A percentile compares a stretch with the other conserved stretches of the same genome.
Evolutionary conservation across 2,113 vertebrate species (phyloP).

Genomic region (Sapajus apella): DNA sequence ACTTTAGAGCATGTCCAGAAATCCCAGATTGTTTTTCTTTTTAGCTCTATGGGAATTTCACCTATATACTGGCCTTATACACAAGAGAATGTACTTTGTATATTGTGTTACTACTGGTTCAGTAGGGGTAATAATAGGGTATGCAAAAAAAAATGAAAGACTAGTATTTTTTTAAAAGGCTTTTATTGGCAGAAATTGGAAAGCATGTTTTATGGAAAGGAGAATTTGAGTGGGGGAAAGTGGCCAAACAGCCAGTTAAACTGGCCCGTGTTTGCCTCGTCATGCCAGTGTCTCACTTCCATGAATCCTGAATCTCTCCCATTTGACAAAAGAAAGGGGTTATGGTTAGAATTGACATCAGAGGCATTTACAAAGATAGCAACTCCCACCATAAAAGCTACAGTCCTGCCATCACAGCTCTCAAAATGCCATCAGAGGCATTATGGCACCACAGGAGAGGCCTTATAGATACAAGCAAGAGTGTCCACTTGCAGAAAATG

Average conservation of each 20-base stretch:
- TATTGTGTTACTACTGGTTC: not conserved
- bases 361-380: constrained; percentile 71
- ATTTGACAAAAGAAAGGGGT: constrained; percentile 75
- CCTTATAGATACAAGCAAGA: constrained; percentile 24
- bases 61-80: not conserved
- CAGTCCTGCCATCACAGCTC: constrained; percentile 43
- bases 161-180: not conserved
- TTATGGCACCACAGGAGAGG: constrained; percentile 19
- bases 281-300: constrained; percentile 37
- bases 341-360: constrained; percentile 68
- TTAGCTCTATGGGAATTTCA: not conserved
- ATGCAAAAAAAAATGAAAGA: not conserved
- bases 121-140: not conserved
- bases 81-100: not conserved
- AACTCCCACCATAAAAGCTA: constrained; percentile 51
- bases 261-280: not conserved
- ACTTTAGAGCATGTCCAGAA: not conserved
- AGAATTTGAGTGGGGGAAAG: not conserved
- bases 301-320: constrained; percentile 46
- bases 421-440: constrained; percentile 50
- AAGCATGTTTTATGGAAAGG: not conserved
- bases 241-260: not conserved
- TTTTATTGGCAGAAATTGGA: not conserved
- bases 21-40: not conserved
- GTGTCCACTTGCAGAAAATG: not conserved